phyloP scores from a whole-genome alignment of 2,113 vertebrate species.

The Numida meleagris region DNA sequence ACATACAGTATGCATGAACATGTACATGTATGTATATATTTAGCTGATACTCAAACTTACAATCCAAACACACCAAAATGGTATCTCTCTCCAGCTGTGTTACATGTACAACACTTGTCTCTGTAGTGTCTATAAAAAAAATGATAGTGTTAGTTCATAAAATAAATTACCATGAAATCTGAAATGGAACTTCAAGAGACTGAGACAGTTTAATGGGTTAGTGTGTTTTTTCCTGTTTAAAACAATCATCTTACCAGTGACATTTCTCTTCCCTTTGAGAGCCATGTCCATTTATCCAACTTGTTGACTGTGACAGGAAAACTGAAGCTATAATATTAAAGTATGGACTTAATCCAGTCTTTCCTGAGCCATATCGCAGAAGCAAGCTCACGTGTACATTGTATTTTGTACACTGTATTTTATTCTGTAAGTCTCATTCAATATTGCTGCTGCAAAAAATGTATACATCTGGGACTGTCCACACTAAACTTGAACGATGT shows the following conservation, averaged over 20 bases:
- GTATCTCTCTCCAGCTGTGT: conserved; percentile 98
- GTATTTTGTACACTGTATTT: not conserved
- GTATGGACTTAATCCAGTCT: not conserved
- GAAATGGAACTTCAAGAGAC: not conserved
- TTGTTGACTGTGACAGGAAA: conserved; percentile 27
- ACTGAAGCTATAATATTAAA: conserved; percentile 22
- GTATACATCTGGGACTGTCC: not conserved
- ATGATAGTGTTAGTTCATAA: conserved; percentile 15
- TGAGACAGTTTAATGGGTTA: not conserved
- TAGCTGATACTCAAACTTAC: conserved; percentile 81
- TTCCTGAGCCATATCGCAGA: conserved; percentile 5
- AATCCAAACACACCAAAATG: conserved; percentile 95
- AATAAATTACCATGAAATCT: not conserved
- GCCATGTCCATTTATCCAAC: conserved; percentile 3
- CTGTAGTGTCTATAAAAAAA: conserved; percentile 87
- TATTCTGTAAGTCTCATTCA: not conserved
- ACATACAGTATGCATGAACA: not conserved
- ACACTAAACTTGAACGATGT: not conserved
- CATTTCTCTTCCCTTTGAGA: conserved; percentile 29
- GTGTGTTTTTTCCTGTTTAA: not conserved
- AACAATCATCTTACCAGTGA: not conserved
- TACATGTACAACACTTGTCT: conserved; percentile 93
- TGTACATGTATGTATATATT: not conserved
- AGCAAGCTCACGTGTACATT: not conserved
- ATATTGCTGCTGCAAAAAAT: not conserved